Evolutionary conservation across 2,113 vertebrate genomes (phyloP).

Genomic region (Thamnophis sirtalis): DNA sequence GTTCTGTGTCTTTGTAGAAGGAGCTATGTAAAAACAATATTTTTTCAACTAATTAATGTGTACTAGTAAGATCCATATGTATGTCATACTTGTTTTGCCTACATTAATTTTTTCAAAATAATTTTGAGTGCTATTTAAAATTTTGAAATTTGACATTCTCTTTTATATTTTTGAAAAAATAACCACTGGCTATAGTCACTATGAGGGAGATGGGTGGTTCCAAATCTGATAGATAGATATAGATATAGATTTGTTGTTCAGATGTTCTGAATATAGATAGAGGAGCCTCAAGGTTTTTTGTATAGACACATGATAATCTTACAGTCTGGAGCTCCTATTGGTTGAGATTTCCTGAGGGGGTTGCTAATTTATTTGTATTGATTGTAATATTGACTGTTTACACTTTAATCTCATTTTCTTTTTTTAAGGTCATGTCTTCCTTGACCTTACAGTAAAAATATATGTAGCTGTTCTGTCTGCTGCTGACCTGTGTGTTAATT

Average conservation of each 20-base stretch:
- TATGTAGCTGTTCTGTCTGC: background rate
- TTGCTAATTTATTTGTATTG: slow-evolving; percentile 22
- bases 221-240: no score
- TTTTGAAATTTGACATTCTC: background rate
- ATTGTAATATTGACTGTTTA: slow-evolving; percentile 9
- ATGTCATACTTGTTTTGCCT: background rate
- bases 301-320: background rate
- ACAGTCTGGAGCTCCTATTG: slow-evolving; percentile 19
- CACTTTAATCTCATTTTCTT: background rate
- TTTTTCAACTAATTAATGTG: background rate
- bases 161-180: background rate
- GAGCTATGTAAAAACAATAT: background rate
- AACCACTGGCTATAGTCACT: background rate
- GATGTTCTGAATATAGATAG: background rate
- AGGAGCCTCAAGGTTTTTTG: slow-evolving; percentile 2
- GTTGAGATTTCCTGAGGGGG: slow-evolving; percentile 17
- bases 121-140: background rate
- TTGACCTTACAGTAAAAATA: background rate
- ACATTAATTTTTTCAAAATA: background rate
- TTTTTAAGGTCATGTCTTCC: background rate
- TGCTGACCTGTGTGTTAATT: background rate
- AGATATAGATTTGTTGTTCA: background rate
- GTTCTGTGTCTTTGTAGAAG: background rate
- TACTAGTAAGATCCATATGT: background rate
- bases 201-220: background rate